Evolutionary conservation across 2,113 vertebrate species (phyloP).

Genomic region (Gnathonemus echidnorhynchus): DNA sequence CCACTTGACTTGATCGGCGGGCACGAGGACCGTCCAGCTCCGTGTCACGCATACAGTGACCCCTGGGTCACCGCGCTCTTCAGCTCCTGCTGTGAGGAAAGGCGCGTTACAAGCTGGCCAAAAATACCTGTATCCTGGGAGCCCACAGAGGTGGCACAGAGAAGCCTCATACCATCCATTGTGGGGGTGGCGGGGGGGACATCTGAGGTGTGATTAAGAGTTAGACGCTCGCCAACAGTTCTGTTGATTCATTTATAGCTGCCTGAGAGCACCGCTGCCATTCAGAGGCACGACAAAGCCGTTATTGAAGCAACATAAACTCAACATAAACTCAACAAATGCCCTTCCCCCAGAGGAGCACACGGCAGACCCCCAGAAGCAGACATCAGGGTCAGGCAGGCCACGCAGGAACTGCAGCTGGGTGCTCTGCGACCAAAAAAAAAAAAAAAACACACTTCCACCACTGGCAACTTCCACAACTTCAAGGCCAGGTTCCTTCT

Average conservation of each 20-base stretch:
- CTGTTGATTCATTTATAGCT: neutral
- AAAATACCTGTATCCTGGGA: neutral
- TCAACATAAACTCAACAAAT: neutral
- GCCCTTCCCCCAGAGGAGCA: neutral
- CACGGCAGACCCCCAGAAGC: neutral
- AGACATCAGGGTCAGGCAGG: neutral
- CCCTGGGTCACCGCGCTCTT: neutral
- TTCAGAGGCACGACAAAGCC: neutral
- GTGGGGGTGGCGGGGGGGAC: neutral
- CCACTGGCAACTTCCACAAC: neutral
- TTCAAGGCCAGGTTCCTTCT: neutral
- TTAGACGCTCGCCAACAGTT: neutral
- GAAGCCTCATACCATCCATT: conserved; percentile 7
- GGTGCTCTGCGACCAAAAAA: neutral
- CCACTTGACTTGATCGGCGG: neutral
- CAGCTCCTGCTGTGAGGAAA: neutral
- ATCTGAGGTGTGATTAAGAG: conserved; percentile 19
- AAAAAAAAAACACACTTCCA: neutral
- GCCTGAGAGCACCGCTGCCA: neutral
- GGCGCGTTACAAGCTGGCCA: too few species aligned
- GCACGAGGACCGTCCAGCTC: neutral
- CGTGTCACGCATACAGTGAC: neutral
- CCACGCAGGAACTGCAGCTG: neutral
- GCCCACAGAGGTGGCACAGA: neutral
- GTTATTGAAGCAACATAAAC: neutral